Evolutionary conservation across 1,140 invertebrate species (phyloP).

Genomic region (Brachystomella parvula): DNA sequence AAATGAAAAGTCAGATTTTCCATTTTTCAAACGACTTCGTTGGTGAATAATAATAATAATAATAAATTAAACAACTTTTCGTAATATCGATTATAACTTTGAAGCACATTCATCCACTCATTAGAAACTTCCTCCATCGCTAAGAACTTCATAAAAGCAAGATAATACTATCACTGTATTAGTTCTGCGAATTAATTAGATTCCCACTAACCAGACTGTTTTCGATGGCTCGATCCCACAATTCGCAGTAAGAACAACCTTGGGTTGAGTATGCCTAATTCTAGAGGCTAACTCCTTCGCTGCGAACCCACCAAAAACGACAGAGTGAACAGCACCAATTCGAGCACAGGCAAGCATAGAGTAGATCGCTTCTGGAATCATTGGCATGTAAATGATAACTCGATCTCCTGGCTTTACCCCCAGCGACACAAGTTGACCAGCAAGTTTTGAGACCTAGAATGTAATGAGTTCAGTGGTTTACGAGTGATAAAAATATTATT

Average conservation of each 20-base stretch:
- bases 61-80: too few relatives aligned
- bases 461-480: too few relatives aligned
- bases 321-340: slow-evolving; percentile 88
- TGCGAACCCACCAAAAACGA: slow-evolving; percentile 62
- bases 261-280: slow-evolving; percentile 41
- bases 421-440: slow-evolving; percentile 2
- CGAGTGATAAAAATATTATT: too few relatives aligned
- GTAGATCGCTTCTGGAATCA: slow-evolving; percentile 85
- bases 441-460: slow-evolving; percentile 10
- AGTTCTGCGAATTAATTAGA: too few relatives aligned
- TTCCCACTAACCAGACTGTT: slow-evolving; percentile 64
- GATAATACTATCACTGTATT: too few relatives aligned
- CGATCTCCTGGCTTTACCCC: slow-evolving; percentile 82
- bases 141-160: not conserved
- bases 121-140: not conserved
- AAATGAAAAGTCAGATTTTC: too few relatives aligned
- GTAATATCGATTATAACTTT: too few relatives aligned
- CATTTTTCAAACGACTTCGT: too few relatives aligned
- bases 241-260: slow-evolving; percentile 54
- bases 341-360: slow-evolving; percentile 89
- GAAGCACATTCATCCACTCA: slow-evolving; percentile 13
- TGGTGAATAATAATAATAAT: too few relatives aligned
- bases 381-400: slow-evolving; percentile 96
- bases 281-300: slow-evolving; percentile 16
- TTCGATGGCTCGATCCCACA: slow-evolving; percentile 80